phyloP scores from a whole-genome alignment of 1,140 invertebrate genomes.

The Papilio glaucus region DNA sequence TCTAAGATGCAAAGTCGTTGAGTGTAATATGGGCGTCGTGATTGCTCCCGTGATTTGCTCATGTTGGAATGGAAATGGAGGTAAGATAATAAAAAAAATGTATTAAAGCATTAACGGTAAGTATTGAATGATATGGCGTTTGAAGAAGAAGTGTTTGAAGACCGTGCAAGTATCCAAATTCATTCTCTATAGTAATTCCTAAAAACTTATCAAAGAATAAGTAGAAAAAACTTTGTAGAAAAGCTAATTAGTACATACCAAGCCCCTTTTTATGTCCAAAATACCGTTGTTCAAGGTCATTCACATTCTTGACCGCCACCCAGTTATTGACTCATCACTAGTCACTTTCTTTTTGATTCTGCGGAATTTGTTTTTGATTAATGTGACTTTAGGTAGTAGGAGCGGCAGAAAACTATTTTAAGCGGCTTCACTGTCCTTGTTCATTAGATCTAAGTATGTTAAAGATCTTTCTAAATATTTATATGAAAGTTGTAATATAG shows the following conservation, averaged over 20 bases:
- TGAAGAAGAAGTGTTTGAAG: too few relatives aligned
- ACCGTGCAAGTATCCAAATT: too few relatives aligned
- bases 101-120: too few relatives aligned
- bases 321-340: slow-evolving; percentile 50
- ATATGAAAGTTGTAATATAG: not conserved
- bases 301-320: slow-evolving; percentile 32
- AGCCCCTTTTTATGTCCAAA: slow-evolving; percentile 8
- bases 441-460: not conserved
- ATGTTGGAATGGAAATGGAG: too few relatives aligned
- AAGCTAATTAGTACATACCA: slow-evolving; percentile 41
- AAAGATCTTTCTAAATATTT: not conserved
- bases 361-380: slow-evolving; percentile 4
- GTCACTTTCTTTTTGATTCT: slow-evolving; percentile 50
- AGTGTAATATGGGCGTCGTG: too few relatives aligned
- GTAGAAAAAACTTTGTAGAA: not conserved
- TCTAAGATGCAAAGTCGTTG: too few relatives aligned
- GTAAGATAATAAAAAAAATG: too few relatives aligned
- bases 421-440: not conserved
- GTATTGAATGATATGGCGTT: too few relatives aligned
- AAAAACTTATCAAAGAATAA: not conserved
- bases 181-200: too few relatives aligned
- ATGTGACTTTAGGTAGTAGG: not conserved
- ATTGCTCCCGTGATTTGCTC: too few relatives aligned
- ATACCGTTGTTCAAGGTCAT: slow-evolving; percentile 51
- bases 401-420: not conserved